Conservation (phyloP, 2,888 invertebrate genomes). For the Pinctada fucata region DNA sequence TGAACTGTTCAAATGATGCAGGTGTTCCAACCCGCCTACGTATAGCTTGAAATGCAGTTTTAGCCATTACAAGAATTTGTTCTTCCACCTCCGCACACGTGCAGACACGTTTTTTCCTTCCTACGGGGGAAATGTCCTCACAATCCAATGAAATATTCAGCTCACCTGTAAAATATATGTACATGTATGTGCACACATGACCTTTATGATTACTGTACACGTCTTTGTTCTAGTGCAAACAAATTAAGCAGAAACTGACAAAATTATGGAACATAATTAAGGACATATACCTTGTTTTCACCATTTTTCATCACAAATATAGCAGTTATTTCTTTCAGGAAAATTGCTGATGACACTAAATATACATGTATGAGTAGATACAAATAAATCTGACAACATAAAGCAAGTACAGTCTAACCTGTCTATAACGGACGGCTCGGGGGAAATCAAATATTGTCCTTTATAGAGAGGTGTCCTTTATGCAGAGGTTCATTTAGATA, state of each 20-base stretch:
- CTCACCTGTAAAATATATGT: constrained; percentile 48
- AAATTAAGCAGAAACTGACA: neutral
- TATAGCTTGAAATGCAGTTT: constrained; percentile 52
- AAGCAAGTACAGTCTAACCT: too few species aligned
- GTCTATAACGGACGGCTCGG: too few species aligned
- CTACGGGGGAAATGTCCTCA: constrained; percentile 46
- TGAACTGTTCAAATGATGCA: constrained; percentile 60
- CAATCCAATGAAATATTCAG: constrained; percentile 57
- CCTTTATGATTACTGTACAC: neutral
- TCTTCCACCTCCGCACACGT: constrained; percentile 59
- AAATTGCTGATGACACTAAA: too few species aligned
- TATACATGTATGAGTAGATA: too few species aligned
- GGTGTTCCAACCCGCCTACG: constrained; percentile 53
- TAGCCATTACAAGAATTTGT: constrained; percentile 57
- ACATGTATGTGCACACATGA: neutral
- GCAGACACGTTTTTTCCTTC: constrained; percentile 43
- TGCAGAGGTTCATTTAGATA: too few species aligned
- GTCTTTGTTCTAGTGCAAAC: neutral
- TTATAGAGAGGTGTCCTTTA: too few species aligned
- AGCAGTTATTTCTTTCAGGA: too few species aligned
- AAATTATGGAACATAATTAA: too few species aligned
- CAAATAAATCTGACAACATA: too few species aligned
- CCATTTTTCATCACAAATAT: too few species aligned
- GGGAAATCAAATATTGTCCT: too few species aligned
- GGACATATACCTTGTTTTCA: too few species aligned